A percentile compares a stretch with the other conserved stretches of the same genome.
Evolutionary conservation across 1,140 invertebrate genomes (phyloP).

Genomic region (Aphelinus atriplicis): DNA sequence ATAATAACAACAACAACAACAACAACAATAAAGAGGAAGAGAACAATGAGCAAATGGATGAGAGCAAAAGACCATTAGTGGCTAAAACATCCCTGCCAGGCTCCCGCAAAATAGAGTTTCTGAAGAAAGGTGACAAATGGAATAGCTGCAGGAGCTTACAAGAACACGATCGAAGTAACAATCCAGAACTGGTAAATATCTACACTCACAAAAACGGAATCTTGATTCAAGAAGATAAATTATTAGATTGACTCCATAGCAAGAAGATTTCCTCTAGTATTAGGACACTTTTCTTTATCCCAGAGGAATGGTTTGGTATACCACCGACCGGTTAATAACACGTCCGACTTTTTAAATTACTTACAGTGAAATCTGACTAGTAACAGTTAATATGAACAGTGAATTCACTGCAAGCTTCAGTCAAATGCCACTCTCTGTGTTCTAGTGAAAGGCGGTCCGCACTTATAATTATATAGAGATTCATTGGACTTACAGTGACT

Average conservation of each 20-base stretch:
- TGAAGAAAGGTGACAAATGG: slow-evolving; percentile 46
- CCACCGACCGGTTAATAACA: too few relatives aligned
- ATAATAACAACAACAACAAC: slow-evolving; percentile 35
- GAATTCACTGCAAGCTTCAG: too few relatives aligned
- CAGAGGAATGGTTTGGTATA: too few relatives aligned
- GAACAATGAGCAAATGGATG: not conserved
- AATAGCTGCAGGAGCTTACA: slow-evolving; percentile 60
- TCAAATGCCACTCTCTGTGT: too few relatives aligned
- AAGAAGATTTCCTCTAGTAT: not conserved
- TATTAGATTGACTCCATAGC: not conserved
- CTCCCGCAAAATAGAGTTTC: slow-evolving; percentile 8
- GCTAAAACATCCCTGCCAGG: not conserved
- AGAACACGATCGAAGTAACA: slow-evolving; percentile 43
- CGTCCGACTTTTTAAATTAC: too few relatives aligned
- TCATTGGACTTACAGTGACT: too few relatives aligned
- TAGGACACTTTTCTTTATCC: too few relatives aligned
- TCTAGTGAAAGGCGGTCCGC: too few relatives aligned
- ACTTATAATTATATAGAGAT: too few relatives aligned
- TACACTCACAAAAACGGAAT: too few relatives aligned
- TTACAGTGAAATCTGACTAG: too few relatives aligned
- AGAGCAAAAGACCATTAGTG: slow-evolving; percentile 8
- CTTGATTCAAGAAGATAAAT: not conserved
- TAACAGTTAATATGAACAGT: too few relatives aligned
- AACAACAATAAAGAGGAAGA: slow-evolving; percentile 6
- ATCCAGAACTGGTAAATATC: slow-evolving; percentile 22